Conservation (phyloP, 2,113 vertebrate genomes). For the Strix uralensis region DNA sequence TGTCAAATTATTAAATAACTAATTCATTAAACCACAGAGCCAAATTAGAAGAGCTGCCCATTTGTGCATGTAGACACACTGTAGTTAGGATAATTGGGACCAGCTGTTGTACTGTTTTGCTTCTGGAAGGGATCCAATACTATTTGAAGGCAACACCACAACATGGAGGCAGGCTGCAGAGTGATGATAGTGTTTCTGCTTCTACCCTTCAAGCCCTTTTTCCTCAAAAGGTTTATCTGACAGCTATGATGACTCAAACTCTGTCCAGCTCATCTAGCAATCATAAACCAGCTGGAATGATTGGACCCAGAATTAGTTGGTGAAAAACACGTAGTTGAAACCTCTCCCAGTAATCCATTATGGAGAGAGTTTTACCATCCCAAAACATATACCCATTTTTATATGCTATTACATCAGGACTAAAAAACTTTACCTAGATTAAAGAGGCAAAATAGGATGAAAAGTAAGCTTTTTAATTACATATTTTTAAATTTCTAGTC, state of each 20-base stretch:
- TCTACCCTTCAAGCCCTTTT: neutral
- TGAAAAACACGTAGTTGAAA: neutral
- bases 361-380: neutral
- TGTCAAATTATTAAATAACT: slow-evolving; percentile 69
- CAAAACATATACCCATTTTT: neutral
- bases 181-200: neutral
- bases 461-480: neutral
- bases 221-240: slow-evolving; percentile 12
- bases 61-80: slow-evolving; percentile 52
- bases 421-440: neutral
- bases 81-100: slow-evolving; percentile 75
- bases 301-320: neutral
- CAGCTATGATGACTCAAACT: neutral
- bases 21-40: slow-evolving; percentile 55
- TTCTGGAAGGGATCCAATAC: slow-evolving; percentile 66
- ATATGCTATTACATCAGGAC: neutral
- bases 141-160: slow-evolving; percentile 40
- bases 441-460: neutral
- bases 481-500: neutral
- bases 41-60: slow-evolving; percentile 53
- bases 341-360: neutral
- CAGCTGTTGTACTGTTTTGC: slow-evolving; percentile 73
- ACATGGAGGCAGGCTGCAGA: slow-evolving; percentile 31
- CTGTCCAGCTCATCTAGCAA: neutral
- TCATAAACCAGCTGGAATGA: slow-evolving; percentile 33